Base-by-base conservation (phyloP, 2,888 invertebrate genomes). In the Drosophila helvetica region DNA sequence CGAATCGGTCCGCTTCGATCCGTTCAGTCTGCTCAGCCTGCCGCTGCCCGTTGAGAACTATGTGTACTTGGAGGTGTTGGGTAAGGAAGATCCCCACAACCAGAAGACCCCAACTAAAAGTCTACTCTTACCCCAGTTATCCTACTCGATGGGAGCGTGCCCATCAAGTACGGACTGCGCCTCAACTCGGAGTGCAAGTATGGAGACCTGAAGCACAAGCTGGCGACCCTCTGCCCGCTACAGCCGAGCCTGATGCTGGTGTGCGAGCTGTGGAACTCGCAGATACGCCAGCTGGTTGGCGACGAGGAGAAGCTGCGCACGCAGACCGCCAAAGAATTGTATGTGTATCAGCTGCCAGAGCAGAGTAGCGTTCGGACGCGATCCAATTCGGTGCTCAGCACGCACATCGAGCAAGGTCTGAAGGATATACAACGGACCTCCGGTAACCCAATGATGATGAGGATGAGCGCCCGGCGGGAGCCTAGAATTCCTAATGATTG, bases 1-100 rank as follows among this genome's bases (percentile, higher is more conserved):
- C 76, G 96, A 96, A 86, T 97, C 96, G 57, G 96, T 97, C 65
- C 94, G 96, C 48, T 98, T 98, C 92, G 98, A 98, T 93, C 96
- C 98, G 2, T 98, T 98, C 93, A 97, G 97, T 91, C 95, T 97
- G 92, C 94, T 98, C 53, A 96, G 97, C 77, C 93, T 98, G 85
- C 98, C 98, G 65, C 93, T 98, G 82, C 98, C 98, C 22, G 96
- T 98, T 94, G 98, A 98, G 92, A 96, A 96, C 90, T 96, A 94
- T 87, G 94, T 96, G 54, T 94, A 96, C 74, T 93, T 96, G 80
- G 96, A 96, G 90, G 94, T 96, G 60, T 93, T 95, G 83, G 96
- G 96, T 96, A 80, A 86, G 93, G 82, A 1, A 42, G 8, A 4
- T 5, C 12, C 18, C 18, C 9, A 5, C 3, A 15, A n/a, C 6